Evolutionary conservation across 2,113 vertebrate genomes (phyloP), one percentile per base, ranked within the genome.

Genomic region (Manacus vitellinus): DNA sequence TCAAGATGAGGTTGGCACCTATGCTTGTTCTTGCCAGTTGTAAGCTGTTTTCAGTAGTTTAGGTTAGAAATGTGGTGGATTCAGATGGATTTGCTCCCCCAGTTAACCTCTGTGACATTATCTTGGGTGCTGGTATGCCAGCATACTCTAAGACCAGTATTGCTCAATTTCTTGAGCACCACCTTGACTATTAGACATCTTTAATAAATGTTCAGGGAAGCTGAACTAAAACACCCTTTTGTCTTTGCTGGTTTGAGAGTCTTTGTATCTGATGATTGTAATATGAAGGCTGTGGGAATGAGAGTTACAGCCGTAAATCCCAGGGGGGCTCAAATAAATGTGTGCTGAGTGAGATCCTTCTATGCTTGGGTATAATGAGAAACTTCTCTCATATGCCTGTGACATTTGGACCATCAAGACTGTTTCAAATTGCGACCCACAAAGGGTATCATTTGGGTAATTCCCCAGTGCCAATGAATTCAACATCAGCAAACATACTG

Each of bases 401-500:
- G 58, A 75, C 76, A 24, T 74, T 5, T 71, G 23, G 33, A 66
- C 55, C 30, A 62, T 35, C 20, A 71, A 71, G 74, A 55, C 23
- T 27, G 20, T 87, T 89, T 87, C 65, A 81, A 67, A 78, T 33
- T 43, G 35, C 35, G 25, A 74, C 23, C 37, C 58, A 62, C 8
- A 4, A 10, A 52, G 46, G 37, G n/a, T 31, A 70, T 55, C 8
- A 18, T 44, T 54, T 0, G 1, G 0, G 16, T 68, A 80, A 66
- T 56, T 83, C 41, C 24, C 4, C 31, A 21, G 8, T 41, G 31
- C 46, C 70, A 46, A 12, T 44, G 70, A 61, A 77, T 94, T 76
- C 59, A 55, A 55, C 8, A 1, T 9, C 2, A 1, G 20, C 24
- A 88, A 70, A 61, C 16, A 12, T 6, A 30, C 4, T 70, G 22